Percentiles rank a stretch among this genome's conserved stretches.
Evolutionary conservation across 2,797 vertebrate species (phyloP).

Genomic region (Trematomus bernacchii): DNA sequence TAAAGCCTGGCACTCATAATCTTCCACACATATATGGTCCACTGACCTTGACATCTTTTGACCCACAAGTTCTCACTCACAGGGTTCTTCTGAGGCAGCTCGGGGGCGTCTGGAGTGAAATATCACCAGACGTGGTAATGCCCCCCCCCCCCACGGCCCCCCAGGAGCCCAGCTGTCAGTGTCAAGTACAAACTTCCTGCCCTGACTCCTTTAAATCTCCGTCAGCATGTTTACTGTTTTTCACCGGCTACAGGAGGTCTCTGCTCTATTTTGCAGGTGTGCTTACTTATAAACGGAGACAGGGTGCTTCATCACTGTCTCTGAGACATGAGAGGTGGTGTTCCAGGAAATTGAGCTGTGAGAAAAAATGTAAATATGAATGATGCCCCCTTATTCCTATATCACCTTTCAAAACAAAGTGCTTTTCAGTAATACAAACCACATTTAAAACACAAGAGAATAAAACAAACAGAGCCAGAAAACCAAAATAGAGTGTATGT

Average conservation of each 20-base stretch:
- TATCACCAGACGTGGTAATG: background rate
- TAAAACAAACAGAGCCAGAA: too few relatives aligned
- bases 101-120: background rate
- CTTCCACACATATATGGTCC: background rate
- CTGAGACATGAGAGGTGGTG: background rate
- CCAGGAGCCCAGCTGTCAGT: constrained; percentile 13
- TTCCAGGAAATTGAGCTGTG: background rate
- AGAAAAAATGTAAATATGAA: background rate
- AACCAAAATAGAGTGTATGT: too few relatives aligned
- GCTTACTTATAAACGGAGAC: background rate
- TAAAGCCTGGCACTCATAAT: too few relatives aligned
- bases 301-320: background rate
- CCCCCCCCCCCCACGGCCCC: background rate
- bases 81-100: constrained; percentile 3
- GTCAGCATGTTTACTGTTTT: constrained; percentile 32
- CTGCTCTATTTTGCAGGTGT: background rate
- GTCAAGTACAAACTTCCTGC: constrained; percentile 26
- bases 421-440: too few relatives aligned
- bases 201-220: constrained; percentile 15
- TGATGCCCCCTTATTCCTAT: too few relatives aligned
- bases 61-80: background rate
- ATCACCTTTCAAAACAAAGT: too few relatives aligned
- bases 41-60: background rate
- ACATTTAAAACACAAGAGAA: too few relatives aligned
- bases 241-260: constrained; percentile 21